These are phyloP conservation scores for Isoperla grammatica DNA, from an alignment of 2,888 invertebrate species.

Conservation along the genomic window DNA sequence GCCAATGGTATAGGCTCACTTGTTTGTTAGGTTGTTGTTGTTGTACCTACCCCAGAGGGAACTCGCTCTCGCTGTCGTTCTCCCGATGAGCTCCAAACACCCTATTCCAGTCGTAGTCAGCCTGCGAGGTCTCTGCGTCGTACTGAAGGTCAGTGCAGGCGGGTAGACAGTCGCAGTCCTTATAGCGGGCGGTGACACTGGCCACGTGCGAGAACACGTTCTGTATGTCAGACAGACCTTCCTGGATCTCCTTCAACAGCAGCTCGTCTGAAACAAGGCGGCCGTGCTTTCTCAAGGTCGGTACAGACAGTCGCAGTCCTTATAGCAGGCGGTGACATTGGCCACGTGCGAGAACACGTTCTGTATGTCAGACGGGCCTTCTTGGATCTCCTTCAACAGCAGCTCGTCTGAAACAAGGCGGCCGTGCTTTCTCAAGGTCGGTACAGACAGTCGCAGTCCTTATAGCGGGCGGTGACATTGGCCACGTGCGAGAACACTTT, in stretches of 20 bases:
- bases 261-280: not conserved
- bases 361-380: not conserved
- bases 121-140: conserved; percentile 26
- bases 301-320: conserved; percentile 26
- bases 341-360: too few species aligned
- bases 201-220: too few species aligned
- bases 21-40: too few species aligned
- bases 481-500: not conserved
- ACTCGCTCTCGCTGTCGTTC: not conserved
- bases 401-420: not conserved
- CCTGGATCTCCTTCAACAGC: conserved; percentile 4
- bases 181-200: too few species aligned
- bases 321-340: too few species aligned
- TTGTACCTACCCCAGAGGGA: too few species aligned
- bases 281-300: conserved; percentile 11
- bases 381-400: conserved; percentile 4
- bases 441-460: conserved; percentile 26
- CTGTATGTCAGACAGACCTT: not conserved
- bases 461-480: not conserved
- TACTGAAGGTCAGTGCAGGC: conserved; percentile 24
- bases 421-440: conserved; percentile 16
- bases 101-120: conserved; percentile 19
- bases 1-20: too few species aligned
- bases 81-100: conserved; percentile 33
- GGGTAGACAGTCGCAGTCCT: conserved; percentile 24